phyloP scores from a whole-genome alignment of 2,797 vertebrate genomes.

The Tenualosa ilisha region DNA sequence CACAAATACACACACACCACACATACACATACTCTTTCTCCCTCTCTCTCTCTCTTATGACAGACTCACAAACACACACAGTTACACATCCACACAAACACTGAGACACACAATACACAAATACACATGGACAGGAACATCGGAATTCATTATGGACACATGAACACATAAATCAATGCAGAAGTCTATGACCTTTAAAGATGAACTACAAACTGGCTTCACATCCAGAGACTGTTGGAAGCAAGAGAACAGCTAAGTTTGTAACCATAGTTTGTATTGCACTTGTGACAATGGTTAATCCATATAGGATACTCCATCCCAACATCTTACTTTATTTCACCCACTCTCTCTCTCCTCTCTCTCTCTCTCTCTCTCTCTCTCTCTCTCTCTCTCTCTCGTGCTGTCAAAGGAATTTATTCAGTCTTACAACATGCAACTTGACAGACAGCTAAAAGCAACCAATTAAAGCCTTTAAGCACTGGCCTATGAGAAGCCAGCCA shows the following conservation, averaged over 20 bases:
- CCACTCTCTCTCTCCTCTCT: not conserved
- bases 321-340: not conserved
- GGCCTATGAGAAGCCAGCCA: constrained; percentile 27
- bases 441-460: constrained; percentile 30
- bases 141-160: not conserved
- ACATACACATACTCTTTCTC: not conserved
- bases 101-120: not conserved
- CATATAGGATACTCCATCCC: not conserved
- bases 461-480: constrained; percentile 28
- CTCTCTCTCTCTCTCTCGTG: not conserved
- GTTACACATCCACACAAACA: not conserved
- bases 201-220: not conserved
- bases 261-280: no score
- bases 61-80: no score
- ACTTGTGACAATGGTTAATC: no score
- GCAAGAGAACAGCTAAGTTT: not conserved
- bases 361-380: not conserved
- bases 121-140: constrained; percentile 27
- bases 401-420: not conserved
- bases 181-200: not conserved
- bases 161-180: not conserved
- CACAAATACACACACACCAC: not conserved
- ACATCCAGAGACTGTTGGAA: not conserved
- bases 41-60: no score
- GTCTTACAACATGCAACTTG: constrained; percentile 36